A percentile compares a stretch with the other conserved stretches of the same genome.
phyloP scores from a whole-genome alignment of 2,888 invertebrate genomes.

The Dorcus hopei region DNA sequence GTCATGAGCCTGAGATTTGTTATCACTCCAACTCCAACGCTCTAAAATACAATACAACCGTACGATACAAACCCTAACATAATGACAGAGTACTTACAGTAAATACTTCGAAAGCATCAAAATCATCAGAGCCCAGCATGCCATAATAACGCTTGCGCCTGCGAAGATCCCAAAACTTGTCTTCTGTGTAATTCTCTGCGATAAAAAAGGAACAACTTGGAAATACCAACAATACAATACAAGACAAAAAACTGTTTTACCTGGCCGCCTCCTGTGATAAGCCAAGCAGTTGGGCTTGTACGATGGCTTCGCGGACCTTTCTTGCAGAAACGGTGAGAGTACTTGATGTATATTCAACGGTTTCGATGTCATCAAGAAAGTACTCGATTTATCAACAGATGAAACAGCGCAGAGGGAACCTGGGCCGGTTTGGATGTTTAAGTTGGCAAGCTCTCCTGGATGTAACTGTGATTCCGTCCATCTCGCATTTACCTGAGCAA shows the following conservation, averaged over 20 bases:
- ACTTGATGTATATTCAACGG: neutral
- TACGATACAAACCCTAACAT: neutral
- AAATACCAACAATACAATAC: neutral
- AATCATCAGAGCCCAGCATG: slow-evolving; percentile 35
- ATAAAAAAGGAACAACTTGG: slow-evolving; percentile 54
- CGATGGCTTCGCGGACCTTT: neutral
- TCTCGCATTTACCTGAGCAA: slow-evolving; percentile 41
- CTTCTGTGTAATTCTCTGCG: neutral
- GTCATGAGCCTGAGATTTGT: slow-evolving; percentile 19
- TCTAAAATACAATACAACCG: slow-evolving; percentile 19
- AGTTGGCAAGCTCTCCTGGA: slow-evolving; percentile 52
- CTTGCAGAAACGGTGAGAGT: neutral
- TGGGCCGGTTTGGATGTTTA: slow-evolving; percentile 53
- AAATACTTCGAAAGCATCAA: slow-evolving; percentile 41
- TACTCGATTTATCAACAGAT: slow-evolving; percentile 57
- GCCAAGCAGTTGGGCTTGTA: neutral
- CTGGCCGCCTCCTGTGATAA: slow-evolving; percentile 10
- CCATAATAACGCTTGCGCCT: neutral
- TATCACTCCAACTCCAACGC: slow-evolving; percentile 32
- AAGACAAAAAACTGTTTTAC: neutral
- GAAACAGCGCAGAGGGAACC: slow-evolving; percentile 58
- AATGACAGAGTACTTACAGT: slow-evolving; percentile 32
- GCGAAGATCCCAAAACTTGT: neutral
- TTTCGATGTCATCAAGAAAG: slow-evolving; percentile 39
- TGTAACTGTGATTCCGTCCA: slow-evolving; percentile 51